Conservation (phyloP, 1,140 invertebrate genomes). For the Tribolium castaneum region DNA sequence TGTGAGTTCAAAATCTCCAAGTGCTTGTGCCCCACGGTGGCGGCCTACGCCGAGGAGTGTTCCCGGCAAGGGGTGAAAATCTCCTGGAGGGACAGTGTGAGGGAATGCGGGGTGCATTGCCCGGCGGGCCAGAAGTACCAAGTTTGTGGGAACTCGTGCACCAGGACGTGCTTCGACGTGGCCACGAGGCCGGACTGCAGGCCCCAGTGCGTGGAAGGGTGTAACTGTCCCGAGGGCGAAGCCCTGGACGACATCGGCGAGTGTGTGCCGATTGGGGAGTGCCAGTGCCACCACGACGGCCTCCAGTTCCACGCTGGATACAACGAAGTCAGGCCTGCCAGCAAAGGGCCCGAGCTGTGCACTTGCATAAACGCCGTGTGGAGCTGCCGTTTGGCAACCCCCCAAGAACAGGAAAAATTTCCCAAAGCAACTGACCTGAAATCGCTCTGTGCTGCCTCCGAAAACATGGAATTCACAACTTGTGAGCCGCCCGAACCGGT, state of each 20-base stretch:
- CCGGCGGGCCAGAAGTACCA: conserved; percentile 82
- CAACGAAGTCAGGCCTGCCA: conserved; percentile 75
- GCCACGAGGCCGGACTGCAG: conserved; percentile 67
- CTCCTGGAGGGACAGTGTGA: conserved; percentile 80
- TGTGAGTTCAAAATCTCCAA: conserved; percentile 73
- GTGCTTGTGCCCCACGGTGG: conserved; percentile 85
- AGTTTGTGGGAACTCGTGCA: conserved; percentile 81
- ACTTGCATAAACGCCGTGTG: conserved; percentile 81
- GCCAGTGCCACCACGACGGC: conserved; percentile 80
- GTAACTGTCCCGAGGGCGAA: conserved; percentile 84
- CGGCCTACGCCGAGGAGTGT: conserved; percentile 84
- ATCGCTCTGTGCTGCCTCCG: conserved; percentile 69
- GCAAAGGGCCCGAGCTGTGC: conserved; percentile 68
- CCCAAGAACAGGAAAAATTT: conserved; percentile 72
- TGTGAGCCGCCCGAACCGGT: conserved; percentile 79
- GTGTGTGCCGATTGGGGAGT: conserved; percentile 81
- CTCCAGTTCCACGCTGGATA: conserved; percentile 80
- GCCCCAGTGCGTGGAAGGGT: conserved; percentile 85
- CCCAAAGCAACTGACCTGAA: conserved; percentile 71
- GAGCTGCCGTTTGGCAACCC: conserved; percentile 76
- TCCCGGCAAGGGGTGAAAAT: conserved; percentile 76
- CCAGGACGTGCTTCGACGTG: conserved; percentile 77
- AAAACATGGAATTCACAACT: conserved; percentile 78
- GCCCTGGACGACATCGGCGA: conserved; percentile 76
- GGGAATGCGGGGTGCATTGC: conserved; percentile 84